Evolutionary conservation across 2,797 vertebrate genomes (phyloP), one percentile per base, ranked within the genome.

Genomic region (Macroramphosus scolopax): DNA sequence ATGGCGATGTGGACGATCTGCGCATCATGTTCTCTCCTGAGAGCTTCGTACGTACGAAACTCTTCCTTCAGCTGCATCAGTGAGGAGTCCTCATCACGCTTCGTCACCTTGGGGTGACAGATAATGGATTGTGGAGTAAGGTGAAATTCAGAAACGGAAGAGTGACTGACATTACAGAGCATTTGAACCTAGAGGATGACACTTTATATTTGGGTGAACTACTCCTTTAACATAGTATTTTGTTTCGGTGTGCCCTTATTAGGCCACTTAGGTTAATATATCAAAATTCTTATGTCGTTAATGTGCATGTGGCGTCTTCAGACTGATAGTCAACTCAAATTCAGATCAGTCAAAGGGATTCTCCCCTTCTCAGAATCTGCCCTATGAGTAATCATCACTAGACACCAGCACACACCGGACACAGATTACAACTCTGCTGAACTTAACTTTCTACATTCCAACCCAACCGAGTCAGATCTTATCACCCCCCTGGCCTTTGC

Each of bases 1-100:
- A 98, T 95, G 74, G 95, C 95, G 40, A 98, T 97, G 78, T 97
- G 95, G 77, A 98, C 95, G 9, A 97, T 97, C 58, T 98, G 95
- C 26, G 95, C 94, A 4, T 98, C 95, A 1, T 98, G 95, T 43
- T 98, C 95, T n/a, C 95, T 90, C 33, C 95, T 87, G 47, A 98
- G 84, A 6, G 95, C 94, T 68, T 98, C 95, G 0, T 98, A 97
- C 7, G 93, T 94, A 8, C 95, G 91, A 75, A 98, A 98, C 80
- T 98, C 95, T 59, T 97, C 95, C 54, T 97, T 98, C 57, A 98
- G 86, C 63, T 98, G 95, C 95, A 98, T 98, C 74, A 98, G 86
- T 1, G 95, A 98, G 54, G 95, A 98, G 83, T 98, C 95, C 76
- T 98, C 95, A 41, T 98, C 95, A 5, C 95, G 92, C 88, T 98